Evolutionary conservation across 2,113 vertebrate species (phyloP).

Genomic region (Aspiorhynchus laticeps): DNA sequence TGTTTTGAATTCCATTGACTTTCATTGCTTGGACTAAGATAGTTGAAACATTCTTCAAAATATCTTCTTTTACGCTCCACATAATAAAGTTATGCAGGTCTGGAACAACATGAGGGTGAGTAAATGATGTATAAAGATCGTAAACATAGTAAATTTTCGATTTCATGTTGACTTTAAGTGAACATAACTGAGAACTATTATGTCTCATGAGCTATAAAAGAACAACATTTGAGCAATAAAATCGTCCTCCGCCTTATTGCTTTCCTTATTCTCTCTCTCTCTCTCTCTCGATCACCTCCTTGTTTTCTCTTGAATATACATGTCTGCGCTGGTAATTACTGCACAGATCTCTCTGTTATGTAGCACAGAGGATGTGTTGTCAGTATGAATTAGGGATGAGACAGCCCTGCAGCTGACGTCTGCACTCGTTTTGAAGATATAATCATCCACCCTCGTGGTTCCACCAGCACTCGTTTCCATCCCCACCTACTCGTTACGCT

Average conservation of each 20-base stretch:
- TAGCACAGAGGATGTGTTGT: constrained; percentile 45
- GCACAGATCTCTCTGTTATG: constrained; percentile 48
- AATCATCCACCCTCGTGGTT: constrained; percentile 46
- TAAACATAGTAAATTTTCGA: neutral
- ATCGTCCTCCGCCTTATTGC: neutral
- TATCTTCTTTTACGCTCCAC: neutral
- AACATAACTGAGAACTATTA: neutral
- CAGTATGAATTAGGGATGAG: constrained; percentile 55
- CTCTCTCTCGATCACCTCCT: constrained; percentile 13
- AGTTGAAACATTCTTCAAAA: neutral
- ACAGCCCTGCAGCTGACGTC: constrained; percentile 49
- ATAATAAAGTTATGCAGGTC: neutral
- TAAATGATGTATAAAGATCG: neutral
- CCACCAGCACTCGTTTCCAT: neutral
- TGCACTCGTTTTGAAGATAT: constrained; percentile 51
- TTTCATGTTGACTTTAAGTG: constrained; percentile 5
- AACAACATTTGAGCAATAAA: constrained; percentile 2
- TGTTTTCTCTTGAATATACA: constrained; percentile 34
- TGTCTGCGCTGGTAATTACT: constrained; percentile 44
- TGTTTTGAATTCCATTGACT: neutral
- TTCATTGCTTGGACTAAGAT: neutral
- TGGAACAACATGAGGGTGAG: neutral
- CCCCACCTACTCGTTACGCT: constrained; percentile 28
- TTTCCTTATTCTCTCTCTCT: neutral
- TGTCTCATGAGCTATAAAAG: neutral